Percentiles rank a stretch among this genome's conserved stretches.
Conservation (phyloP, 2,113 vertebrate genomes). For the Chroicocephalus ridibundus region DNA sequence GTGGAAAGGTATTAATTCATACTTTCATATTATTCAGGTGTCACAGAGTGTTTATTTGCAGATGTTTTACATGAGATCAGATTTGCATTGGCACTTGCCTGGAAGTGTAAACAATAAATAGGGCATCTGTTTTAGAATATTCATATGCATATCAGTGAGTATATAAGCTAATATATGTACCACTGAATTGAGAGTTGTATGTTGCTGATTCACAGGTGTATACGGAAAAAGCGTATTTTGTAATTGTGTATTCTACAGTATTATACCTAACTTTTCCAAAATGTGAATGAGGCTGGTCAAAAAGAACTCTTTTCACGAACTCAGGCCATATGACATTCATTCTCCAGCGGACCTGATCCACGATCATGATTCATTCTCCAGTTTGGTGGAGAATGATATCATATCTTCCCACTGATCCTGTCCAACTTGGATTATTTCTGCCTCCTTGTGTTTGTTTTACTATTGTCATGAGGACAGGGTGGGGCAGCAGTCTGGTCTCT, state of each 20-base stretch:
- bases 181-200: not conserved
- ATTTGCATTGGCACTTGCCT: not conserved
- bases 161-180: not conserved
- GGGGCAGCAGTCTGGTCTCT: not conserved
- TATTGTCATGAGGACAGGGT: not conserved
- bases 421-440: slow-evolving; percentile 1
- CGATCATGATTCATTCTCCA: not conserved
- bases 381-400: not conserved
- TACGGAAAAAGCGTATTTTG: not conserved
- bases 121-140: not conserved
- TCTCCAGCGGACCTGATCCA: not conserved
- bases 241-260: not conserved
- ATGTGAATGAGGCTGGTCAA: not conserved
- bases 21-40: fast-evolving
- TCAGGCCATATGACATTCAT: not conserved
- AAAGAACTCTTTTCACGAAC: not conserved
- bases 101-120: not conserved
- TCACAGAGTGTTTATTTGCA: not conserved
- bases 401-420: not conserved
- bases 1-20: slow-evolving; percentile 81
- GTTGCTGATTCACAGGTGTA: not conserved
- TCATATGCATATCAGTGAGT: not conserved
- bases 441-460: not conserved
- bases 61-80: not conserved
- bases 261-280: not conserved